Evolutionary conservation across 2,113 vertebrate genomes (phyloP).

Genomic region (Eudyptes chrysolophus): DNA sequence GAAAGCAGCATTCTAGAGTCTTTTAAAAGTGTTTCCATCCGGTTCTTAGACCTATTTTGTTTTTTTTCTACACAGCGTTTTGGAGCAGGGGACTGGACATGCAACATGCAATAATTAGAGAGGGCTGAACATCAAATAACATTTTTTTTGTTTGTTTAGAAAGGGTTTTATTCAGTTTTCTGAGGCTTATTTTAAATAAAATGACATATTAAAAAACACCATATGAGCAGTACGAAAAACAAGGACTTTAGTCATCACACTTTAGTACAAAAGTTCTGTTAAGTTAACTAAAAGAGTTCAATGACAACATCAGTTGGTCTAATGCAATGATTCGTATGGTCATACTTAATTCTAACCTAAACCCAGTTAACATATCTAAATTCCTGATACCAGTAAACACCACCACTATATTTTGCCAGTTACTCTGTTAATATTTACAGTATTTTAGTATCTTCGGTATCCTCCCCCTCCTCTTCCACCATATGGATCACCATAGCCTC

Average conservation of each 20-base stretch:
- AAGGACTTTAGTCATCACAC: constrained; percentile 19
- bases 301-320: constrained; percentile 7
- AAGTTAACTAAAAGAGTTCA: constrained; percentile 39
- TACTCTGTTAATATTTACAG: background rate
- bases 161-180: constrained; percentile 53
- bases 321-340: constrained; percentile 34
- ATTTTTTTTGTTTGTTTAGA: constrained; percentile 49
- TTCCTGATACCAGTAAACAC: constrained; percentile 47
- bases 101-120: background rate
- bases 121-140: constrained; percentile 34
- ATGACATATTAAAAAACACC: constrained; percentile 54
- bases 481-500: constrained; percentile 41
- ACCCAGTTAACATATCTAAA: background rate
- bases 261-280: constrained; percentile 46
- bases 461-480: constrained; percentile 68
- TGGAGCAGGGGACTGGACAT: background rate
- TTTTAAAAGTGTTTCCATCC: background rate
- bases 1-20: constrained; percentile 18
- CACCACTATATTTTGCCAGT: constrained; percentile 9
- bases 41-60: background rate
- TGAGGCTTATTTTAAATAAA: constrained; percentile 63
- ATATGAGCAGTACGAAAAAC: constrained; percentile 32
- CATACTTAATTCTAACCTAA: constrained; percentile 53
- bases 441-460: constrained; percentile 70
- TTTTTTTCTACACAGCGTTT: background rate